Base-by-base conservation (phyloP, 2,797 vertebrate species). In the Falco naumanni region DNA sequence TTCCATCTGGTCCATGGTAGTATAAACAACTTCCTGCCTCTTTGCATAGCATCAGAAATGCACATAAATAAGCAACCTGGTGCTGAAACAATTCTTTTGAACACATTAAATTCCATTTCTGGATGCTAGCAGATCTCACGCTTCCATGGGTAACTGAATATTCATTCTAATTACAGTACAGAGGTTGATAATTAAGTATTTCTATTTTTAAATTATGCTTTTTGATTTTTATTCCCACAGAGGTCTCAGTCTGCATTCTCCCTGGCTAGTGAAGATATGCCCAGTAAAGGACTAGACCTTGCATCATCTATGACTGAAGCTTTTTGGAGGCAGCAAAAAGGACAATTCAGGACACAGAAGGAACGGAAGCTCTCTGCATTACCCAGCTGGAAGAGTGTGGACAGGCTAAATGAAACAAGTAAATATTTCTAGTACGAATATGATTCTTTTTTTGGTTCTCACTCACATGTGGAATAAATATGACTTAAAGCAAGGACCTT, bases 321-420 rank as follows among this genome's bases (percentile, higher is more conserved):
- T 39, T 72, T 84, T 11, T 95, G 90, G 31, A 95, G 87, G 48
- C 95, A 94, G 59, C 95, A 63, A 13, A 96, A 97, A 91, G 93
- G 88, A 56, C 96, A 47, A 4, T 83, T 81, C 68, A 96, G 83
- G 87, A 97, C 83, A 59, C 97, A 97, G 56, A 98, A 98, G 72
- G 98, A 99, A 74, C 96, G 75, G 66, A 98, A 98, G 66, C 97
- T 94, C 34, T 95, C 98, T 6, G 97, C 98, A 2, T 95, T 99
- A 79, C 98, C 99, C 72, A 98, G 96, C 98, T 99, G 99, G 99
- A 99, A 98, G 96, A 99, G 99, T 25, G 89, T 98, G 76, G 99
- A 99, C 95, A 98, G 98, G 34, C 97, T 99, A 97, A 98, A 99
- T 70, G 98, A 99, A 97, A 98, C 98, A 97, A 98, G 99, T 99